These are phyloP conservation scores for Invenusta paracnida DNA, from an alignment of 2,888 invertebrate species.

Conservation along the genomic window DNA sequence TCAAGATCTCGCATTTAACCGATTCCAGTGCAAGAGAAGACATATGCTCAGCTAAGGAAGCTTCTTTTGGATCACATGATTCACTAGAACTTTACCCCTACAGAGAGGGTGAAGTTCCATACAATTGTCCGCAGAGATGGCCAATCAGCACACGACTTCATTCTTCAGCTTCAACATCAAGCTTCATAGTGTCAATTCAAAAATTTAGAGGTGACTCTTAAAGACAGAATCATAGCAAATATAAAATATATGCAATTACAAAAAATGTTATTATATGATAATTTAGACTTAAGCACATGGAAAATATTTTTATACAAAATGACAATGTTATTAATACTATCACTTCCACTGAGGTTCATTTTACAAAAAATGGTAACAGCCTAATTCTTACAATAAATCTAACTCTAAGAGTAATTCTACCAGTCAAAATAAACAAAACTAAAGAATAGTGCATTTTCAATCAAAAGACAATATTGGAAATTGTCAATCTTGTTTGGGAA, in stretches of 20 bases:
- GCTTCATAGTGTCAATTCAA: not conserved
- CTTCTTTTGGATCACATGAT: not conserved
- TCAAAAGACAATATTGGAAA: conserved; percentile 9
- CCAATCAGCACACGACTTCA: not conserved
- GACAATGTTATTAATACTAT: not conserved
- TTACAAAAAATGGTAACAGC: not conserved
- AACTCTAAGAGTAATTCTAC: not conserved
- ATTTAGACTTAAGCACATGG: too few relatives aligned
- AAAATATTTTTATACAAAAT: not conserved
- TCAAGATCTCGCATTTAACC: not conserved
- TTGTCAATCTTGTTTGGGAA: conserved; percentile 20
- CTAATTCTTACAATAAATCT: not conserved
- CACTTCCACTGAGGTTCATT: not conserved
- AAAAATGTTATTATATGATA: too few relatives aligned
- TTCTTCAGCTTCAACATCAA: not conserved
- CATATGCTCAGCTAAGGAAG: not conserved
- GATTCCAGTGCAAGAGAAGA: not conserved
- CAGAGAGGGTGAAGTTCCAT: not conserved
- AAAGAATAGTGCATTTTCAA: not conserved
- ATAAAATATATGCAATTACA: not conserved
- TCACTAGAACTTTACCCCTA: not conserved
- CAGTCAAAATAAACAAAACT: not conserved
- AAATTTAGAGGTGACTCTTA: not conserved
- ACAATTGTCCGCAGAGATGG: not conserved
- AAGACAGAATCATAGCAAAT: not conserved